These are phyloP conservation scores for Tetramorium bicarinatum DNA, from an alignment of 2,888 invertebrate genomes.

Conservation along the genomic window DNA sequence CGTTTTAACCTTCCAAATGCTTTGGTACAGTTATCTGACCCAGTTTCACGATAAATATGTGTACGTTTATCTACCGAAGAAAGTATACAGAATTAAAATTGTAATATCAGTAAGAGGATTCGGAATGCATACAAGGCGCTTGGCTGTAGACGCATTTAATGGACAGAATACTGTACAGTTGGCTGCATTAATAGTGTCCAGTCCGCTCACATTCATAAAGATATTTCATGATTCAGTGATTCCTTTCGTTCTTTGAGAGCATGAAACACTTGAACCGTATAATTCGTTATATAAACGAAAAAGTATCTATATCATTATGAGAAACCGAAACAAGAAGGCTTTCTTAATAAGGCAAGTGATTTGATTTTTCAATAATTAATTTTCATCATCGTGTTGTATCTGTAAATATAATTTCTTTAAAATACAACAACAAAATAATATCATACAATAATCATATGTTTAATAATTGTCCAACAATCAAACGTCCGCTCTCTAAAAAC, in stretches of 20 bases:
- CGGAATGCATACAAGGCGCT: background rate
- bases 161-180: background rate
- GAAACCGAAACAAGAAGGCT: background rate
- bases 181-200: background rate
- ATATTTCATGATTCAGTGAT: constrained; percentile 17
- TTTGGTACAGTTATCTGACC: constrained; percentile 34
- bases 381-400: background rate
- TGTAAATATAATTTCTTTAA: background rate
- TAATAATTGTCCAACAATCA: background rate
- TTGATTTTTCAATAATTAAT: background rate
- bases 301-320: background rate
- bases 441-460: background rate
- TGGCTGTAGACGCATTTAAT: background rate
- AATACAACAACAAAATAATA: background rate
- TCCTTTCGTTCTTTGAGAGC: background rate
- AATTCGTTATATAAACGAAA: background rate
- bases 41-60: background rate
- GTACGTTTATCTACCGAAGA: constrained; percentile 6
- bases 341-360: background rate
- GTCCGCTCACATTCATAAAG: background rate
- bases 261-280: background rate
- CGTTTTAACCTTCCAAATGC: constrained; percentile 12
- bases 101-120: background rate
- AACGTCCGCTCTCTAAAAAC: background rate
- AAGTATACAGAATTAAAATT: background rate